These are phyloP conservation scores for Sceliomorpha sp. DNA, from an alignment of 2,888 invertebrate genomes.

Conservation along the genomic window DNA sequence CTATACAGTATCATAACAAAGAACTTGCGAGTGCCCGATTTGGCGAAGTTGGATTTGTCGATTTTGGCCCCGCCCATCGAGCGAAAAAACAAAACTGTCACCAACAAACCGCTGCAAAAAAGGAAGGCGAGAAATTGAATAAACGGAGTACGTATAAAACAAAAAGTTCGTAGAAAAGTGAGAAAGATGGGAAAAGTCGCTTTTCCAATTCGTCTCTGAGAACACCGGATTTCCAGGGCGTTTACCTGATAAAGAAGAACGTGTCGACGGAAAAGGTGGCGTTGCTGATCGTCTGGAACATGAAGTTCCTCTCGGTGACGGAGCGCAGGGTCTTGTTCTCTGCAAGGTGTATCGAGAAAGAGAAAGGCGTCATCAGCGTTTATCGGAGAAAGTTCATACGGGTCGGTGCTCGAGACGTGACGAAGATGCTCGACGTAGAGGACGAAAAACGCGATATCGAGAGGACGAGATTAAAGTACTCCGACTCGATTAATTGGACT, in stretches of 20 bases:
- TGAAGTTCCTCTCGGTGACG: slow-evolving; percentile 87
- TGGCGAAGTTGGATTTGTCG: slow-evolving; percentile 81
- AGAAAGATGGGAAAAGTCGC: slow-evolving; percentile 3
- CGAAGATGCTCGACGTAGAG: slow-evolving; percentile 46
- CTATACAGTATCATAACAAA: slow-evolving; percentile 84
- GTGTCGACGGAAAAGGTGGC: slow-evolving; percentile 93
- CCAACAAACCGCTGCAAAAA: slow-evolving; percentile 86
- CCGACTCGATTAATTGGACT: too few species aligned
- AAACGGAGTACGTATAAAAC: too few species aligned
- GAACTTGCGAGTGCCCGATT: slow-evolving; percentile 79
- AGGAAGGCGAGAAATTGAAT: too few species aligned
- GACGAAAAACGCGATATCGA: too few species aligned
- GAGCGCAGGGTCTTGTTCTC: slow-evolving; percentile 89
- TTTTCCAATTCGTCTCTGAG: too few species aligned
- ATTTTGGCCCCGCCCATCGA: slow-evolving; percentile 85
- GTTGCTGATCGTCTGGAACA: slow-evolving; percentile 91
- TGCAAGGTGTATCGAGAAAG: slow-evolving; percentile 79
- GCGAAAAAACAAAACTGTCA: slow-evolving; percentile 91
- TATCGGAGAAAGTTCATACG: slow-evolving; percentile 58
- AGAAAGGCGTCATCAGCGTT: slow-evolving; percentile 64
- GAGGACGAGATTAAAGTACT: neutral
- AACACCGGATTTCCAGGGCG: too few species aligned
- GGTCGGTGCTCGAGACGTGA: slow-evolving; percentile 54
- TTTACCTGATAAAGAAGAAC: slow-evolving; percentile 91
- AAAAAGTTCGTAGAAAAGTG: neutral